These are phyloP conservation scores for Chiloscyllium punctatum DNA, from an alignment of 2,797 vertebrate genomes.

Conservation along the genomic window DNA sequence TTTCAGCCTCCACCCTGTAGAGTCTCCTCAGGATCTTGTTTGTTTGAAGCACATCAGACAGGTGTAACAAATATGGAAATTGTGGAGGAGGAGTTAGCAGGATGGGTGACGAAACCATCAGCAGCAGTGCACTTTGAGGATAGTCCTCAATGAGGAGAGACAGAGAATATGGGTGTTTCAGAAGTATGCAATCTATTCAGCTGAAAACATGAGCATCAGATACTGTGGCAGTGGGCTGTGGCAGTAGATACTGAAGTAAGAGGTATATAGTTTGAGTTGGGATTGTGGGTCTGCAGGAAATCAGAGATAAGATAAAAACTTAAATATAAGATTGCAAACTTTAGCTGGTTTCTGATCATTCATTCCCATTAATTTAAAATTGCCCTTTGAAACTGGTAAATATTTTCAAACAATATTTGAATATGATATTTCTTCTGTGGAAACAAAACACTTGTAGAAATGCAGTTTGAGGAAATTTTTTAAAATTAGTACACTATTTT, in stretches of 20 bases:
- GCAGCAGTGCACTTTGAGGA: neutral
- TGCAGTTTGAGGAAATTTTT: neutral
- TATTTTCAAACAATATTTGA: neutral
- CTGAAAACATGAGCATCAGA: neutral
- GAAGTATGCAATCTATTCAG: neutral
- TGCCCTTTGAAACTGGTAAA: neutral
- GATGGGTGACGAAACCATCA: neutral
- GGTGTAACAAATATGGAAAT: neutral
- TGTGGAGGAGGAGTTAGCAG: neutral
- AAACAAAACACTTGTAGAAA: neutral
- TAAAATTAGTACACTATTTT: neutral
- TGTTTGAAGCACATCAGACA: neutral
- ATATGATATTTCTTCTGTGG: neutral
- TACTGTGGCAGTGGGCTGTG: too few relatives aligned
- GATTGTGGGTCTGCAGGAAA: neutral
- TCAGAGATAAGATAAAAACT: neutral
- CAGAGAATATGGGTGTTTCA: neutral
- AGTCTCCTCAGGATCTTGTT: too few relatives aligned
- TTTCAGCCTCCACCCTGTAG: too few relatives aligned
- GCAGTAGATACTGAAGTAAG: neutral
- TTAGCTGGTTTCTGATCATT: neutral
- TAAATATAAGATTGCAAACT: neutral
- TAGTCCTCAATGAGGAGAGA: neutral
- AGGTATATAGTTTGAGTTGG: neutral
- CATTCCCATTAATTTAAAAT: neutral